Evolutionary conservation across 2,888 invertebrate genomes (phyloP).

Genomic region (Cyaniris semiargus): DNA sequence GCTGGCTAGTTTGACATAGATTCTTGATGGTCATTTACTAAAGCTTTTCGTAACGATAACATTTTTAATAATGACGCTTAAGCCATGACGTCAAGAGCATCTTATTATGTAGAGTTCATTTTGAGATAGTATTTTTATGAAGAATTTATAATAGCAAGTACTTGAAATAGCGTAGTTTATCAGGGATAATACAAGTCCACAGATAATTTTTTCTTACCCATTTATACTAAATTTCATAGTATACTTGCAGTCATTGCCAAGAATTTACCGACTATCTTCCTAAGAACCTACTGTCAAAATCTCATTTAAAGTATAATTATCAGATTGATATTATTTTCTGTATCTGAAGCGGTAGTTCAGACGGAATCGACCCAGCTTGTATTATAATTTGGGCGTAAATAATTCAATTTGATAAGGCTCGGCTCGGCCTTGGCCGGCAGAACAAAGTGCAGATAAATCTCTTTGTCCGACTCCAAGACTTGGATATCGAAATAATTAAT

Average conservation of each 20-base stretch:
- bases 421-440: slow-evolving; percentile 24
- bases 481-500: slow-evolving; percentile 16
- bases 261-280: neutral
- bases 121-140: too few relatives aligned
- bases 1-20: too few relatives aligned
- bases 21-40: too few relatives aligned
- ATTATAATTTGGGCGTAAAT: slow-evolving; percentile 31
- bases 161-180: too few relatives aligned
- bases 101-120: too few relatives aligned
- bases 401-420: slow-evolving; percentile 31
- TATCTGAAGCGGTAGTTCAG: slow-evolving; percentile 18
- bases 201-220: too few relatives aligned
- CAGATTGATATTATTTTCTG: slow-evolving; percentile 6
- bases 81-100: too few relatives aligned
- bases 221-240: too few relatives aligned
- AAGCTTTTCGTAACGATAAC: too few relatives aligned
- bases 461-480: slow-evolving; percentile 2
- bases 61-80: too few relatives aligned
- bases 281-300: neutral
- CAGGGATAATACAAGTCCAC: too few relatives aligned
- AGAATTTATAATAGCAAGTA: too few relatives aligned
- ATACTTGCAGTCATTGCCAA: neutral
- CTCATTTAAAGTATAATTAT: neutral
- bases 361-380: neutral
- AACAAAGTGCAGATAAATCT: slow-evolving; percentile 22